Base-by-base conservation (phyloP, 2,797 vertebrate species). In the Bradypodion ventrale region DNA sequence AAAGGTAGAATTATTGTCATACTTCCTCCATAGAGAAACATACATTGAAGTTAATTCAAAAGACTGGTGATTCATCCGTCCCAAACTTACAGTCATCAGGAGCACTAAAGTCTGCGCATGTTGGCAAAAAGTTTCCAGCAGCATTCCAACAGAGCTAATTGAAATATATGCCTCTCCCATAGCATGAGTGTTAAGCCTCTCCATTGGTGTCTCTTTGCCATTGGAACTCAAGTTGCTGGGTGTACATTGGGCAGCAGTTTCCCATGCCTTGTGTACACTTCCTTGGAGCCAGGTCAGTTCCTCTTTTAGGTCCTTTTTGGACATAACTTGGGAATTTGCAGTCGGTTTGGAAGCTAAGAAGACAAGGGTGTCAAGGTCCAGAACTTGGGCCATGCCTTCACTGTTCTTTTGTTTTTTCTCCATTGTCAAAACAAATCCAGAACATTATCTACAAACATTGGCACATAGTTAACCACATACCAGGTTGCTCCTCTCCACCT, bases 21-120 rank as follows among this genome's bases (percentile, higher is more conserved):
- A 94, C 95, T 91, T n/a, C 25, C 0, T 0, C 0, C 1, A 25
- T 46, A 65, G 40, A 70, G 73, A 82, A 59, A 72, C 49, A 32
- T 15, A 46, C 25, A 63, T 10, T 29, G 10, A 59, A 19, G 37
- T 69, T 75, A 40, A 60, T 69, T 29, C 29, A 69, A 23, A 77
- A 66, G 70, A 73, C 74, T n/a, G 44, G 23, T 32, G 68, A 44
- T 56, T 62, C 82, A 37, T 13, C 52, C 44, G 72, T 65, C 75
- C 44, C 44, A 35, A 65, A 21, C 44, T 40, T 65, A 15, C 25
- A 75, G 25, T 16, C 5, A 49, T 35, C 37, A 44, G 62, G 44
- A 40, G 27, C 75, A 29, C 42, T 40, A 73, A 63, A 42, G 27
- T 10, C 7, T 42, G 40, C 78, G 23, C 29, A 15, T 25, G 32